Base-by-base conservation (phyloP, 1,140 invertebrate species). In the Drosophila pallidifrons region DNA sequence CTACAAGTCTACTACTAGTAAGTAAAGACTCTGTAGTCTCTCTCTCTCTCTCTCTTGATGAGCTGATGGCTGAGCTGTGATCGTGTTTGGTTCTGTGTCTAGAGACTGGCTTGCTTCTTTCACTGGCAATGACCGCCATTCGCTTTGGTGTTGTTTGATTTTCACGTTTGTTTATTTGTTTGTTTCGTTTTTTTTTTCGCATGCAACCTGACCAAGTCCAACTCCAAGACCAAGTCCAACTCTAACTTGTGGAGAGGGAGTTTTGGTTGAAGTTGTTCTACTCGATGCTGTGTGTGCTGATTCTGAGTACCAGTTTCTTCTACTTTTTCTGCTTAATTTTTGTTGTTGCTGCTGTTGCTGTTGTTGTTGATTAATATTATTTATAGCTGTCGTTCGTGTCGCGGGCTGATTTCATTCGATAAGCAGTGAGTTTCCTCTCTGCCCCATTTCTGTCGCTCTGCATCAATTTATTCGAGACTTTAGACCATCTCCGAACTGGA, bases 71-170 rank as follows among this genome's bases (percentile, higher is more conserved):
- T 51, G n/a, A 51, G 63, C 41, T 58, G 7, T 41, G 61, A 32
- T 67, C 65, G 57, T 75, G 52, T 25, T 59, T 71, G 41, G 52
- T 46, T 47, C 38, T 55, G n/a, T 54, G 13, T 64, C 49, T 64
- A 13, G 35, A 41, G 54, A 57, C 30, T 41, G 25, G 30, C 68
- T 58, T 43, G 52, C 54, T 60, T 82, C 77, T 77, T 80, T 80
- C 83, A 64, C 82, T 87, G 82, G 85, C 80, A 87, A 83, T 89
- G 83, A 87, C 77, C 80, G 81, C 74, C 81, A 89, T 87, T 89
- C 66, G 73, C 75, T 63, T 28, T 77, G 66, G 67, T 30, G 67
- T 71, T 75, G 66, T 88, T 87, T 87, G 82, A 72, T 77, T 82
- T 82, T 88, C 80, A 71, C 86, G 80, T 87, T 87, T 76, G 65